Conservation (phyloP, 2,113 vertebrate genomes). For the Agelaius tricolor region DNA sequence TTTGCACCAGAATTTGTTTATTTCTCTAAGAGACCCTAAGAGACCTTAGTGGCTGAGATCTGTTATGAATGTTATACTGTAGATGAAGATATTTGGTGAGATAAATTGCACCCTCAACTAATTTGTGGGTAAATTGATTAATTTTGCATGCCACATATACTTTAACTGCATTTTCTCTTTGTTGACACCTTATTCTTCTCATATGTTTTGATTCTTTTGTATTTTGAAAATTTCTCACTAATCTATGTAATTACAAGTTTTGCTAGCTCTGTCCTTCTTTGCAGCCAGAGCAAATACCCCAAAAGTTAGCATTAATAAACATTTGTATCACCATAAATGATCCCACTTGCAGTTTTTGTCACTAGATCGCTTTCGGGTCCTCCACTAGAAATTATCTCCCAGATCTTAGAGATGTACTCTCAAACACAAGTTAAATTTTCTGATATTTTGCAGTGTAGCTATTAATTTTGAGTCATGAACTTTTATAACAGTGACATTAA, state of each 20-base stretch:
- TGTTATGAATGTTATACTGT: neutral
- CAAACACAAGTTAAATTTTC: neutral
- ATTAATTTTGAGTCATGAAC: neutral
- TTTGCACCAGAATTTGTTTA: neutral
- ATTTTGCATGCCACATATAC: neutral
- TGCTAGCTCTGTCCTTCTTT: neutral
- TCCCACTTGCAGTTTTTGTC: neutral
- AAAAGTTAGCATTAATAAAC: neutral
- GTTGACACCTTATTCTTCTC: neutral
- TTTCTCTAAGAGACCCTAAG: neutral
- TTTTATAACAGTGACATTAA: neutral
- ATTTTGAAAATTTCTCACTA: neutral
- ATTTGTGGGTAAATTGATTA: neutral
- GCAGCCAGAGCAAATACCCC: neutral
- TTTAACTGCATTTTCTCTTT: neutral
- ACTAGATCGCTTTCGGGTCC: neutral
- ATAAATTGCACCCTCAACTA: neutral
- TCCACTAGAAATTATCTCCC: neutral
- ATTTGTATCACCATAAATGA: neutral
- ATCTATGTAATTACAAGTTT: neutral
- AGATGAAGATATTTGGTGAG: neutral
- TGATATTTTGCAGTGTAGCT: neutral
- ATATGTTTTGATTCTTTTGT: neutral
- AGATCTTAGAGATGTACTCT: neutral
- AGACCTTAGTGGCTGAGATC: neutral